Evolutionary conservation across 2,113 vertebrate genomes (phyloP).

Genomic region (Willisornis vidua): DNA sequence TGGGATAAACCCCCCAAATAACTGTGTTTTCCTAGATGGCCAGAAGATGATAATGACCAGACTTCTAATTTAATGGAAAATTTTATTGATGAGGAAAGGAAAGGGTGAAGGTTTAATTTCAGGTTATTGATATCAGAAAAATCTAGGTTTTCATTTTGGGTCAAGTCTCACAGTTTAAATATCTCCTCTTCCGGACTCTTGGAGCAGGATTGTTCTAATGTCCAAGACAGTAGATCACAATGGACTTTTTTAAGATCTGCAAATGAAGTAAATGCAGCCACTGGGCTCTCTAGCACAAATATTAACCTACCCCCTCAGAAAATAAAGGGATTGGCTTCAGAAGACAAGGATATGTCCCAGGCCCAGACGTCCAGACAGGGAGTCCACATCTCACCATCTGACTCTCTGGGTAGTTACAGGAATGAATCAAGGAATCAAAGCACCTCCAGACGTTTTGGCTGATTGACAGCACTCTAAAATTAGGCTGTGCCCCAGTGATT

Average conservation of each 20-base stretch:
- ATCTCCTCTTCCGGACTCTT: not conserved
- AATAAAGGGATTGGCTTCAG: not conserved
- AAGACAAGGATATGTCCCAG: not conserved
- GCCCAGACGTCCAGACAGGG: not conserved
- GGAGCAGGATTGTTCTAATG: not conserved
- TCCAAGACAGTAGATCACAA: not conserved
- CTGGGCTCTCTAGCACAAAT: not conserved
- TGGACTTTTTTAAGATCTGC: not conserved
- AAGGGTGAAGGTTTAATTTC: not conserved
- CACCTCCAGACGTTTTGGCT: not conserved
- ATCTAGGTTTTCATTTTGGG: not conserved
- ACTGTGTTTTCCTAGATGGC: not conserved
- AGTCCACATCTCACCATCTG: not conserved
- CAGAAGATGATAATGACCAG: not conserved
- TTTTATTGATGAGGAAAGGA: not conserved
- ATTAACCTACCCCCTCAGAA: not conserved
- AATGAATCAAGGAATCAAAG: not conserved
- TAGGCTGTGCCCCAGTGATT: not conserved
- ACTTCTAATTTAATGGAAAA: not conserved
- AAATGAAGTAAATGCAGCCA: not conserved
- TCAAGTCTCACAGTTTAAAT: not conserved
- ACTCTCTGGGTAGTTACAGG: not conserved
- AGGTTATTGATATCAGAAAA: not conserved
- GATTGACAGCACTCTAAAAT: constrained; percentile 22
- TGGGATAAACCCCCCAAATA: not conserved